These are phyloP conservation scores for Syritta pipiens DNA, from an alignment of 2,888 invertebrate genomes.

Conservation along the genomic window DNA sequence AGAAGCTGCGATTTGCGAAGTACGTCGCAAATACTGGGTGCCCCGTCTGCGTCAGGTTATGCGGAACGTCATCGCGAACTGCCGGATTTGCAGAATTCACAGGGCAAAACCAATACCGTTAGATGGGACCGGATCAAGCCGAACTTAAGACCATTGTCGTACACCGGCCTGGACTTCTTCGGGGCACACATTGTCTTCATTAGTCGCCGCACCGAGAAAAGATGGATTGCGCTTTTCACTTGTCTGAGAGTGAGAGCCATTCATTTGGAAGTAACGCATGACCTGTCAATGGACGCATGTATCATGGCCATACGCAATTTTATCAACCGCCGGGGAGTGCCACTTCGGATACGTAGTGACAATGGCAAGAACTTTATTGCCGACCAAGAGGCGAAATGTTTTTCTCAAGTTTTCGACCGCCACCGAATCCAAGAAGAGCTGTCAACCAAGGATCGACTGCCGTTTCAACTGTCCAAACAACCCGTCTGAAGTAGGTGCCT, in stretches of 20 bases:
- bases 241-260: constrained; percentile 22
- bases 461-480: no score
- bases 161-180: no score
- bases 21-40: constrained; percentile 20
- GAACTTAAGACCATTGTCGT: no score
- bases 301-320: constrained; percentile 27
- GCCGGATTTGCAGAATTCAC: constrained; percentile 6
- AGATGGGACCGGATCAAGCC: no score
- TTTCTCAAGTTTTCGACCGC: no score
- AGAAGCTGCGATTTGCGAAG: constrained; percentile 12
- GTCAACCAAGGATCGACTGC: no score
- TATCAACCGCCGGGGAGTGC: constrained; percentile 21
- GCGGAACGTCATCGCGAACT: constrained; percentile 3
- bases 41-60: no score
- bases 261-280: constrained; percentile 10
- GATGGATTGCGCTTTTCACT: constrained; percentile 52
- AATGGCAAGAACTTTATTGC: constrained; percentile 46
- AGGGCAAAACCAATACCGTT: constrained; percentile 14
- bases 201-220: no score
- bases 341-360: constrained; percentile 24
- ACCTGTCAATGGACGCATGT: constrained; percentile 31
- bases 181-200: no score
- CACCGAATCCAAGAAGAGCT: constrained; percentile 13
- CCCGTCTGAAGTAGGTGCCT: neutral
- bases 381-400: constrained; percentile 10